Evolutionary conservation across 2,797 vertebrate genomes (phyloP).

Genomic region (Corythornis leucogaster): DNA sequence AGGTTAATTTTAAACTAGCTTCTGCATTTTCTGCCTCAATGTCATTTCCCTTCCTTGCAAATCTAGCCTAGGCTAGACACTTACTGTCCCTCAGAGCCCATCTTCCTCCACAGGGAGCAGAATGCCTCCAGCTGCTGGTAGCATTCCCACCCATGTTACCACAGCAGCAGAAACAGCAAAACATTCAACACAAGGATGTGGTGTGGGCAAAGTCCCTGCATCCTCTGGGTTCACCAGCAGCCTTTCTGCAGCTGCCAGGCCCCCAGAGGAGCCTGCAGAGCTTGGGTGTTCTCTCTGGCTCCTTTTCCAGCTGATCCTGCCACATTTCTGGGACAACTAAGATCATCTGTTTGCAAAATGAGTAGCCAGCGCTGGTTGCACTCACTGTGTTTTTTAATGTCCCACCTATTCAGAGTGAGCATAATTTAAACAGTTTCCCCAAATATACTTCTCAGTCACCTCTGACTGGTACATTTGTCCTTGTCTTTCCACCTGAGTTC

Average conservation of each 20-base stretch:
- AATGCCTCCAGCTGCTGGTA: neutral
- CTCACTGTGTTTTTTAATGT: neutral
- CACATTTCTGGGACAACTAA: neutral
- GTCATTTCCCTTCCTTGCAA: neutral
- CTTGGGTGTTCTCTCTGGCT: fast-evolving
- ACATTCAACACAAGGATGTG: neutral
- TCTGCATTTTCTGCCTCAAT: neutral
- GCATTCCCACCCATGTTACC: slow-evolving; percentile 5
- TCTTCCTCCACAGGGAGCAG: neutral
- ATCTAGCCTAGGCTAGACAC: neutral
- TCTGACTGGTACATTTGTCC: neutral
- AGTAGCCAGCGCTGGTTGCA: neutral
- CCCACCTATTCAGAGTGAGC: neutral
- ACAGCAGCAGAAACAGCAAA: slow-evolving; percentile 52
- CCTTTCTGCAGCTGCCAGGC: neutral
- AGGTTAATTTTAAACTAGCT: neutral
- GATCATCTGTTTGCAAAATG: neutral
- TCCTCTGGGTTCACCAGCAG: neutral
- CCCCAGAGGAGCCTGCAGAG: neutral
- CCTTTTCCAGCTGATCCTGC: neutral
- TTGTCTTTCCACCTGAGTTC: neutral
- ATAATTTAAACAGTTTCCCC: neutral
- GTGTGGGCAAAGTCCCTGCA: neutral
- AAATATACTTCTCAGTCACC: neutral
- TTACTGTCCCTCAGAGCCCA: neutral